A percentile compares a stretch with the other conserved stretches of the same genome.
phyloP scores from a whole-genome alignment of 2,888 invertebrate genomes.

The Sphaerophoria taeniata region DNA sequence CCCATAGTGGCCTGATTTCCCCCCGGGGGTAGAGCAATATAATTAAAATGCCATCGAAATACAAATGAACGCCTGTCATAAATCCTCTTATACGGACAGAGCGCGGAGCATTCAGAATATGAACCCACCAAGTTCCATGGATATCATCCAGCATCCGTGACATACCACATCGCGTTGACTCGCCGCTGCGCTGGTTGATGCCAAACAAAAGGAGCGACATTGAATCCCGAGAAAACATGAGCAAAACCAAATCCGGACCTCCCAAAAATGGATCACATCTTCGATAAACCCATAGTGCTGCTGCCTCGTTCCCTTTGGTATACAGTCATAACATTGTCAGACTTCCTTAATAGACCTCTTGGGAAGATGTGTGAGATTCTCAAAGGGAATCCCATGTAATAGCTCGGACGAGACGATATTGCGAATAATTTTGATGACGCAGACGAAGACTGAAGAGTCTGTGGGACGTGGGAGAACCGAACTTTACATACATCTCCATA shows the following conservation, averaged over 20 bases:
- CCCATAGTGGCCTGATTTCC: slow-evolving; percentile 73
- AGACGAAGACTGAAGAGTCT: neutral
- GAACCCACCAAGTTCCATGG: slow-evolving; percentile 7
- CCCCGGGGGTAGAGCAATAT: slow-evolving; percentile 74
- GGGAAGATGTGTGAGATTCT: slow-evolving; percentile 69
- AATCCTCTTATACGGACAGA: slow-evolving; percentile 73
- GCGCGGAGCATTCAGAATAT: too few relatives aligned
- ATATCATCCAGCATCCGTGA: slow-evolving; percentile 61
- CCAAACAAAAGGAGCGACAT: slow-evolving; percentile 60
- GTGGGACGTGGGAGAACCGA: slow-evolving; percentile 24
- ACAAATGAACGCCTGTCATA: slow-evolving; percentile 75
- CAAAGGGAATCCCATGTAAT: slow-evolving; percentile 71
- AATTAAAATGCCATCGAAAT: slow-evolving; percentile 75
- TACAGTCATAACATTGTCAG: slow-evolving; percentile 6
- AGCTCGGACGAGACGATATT: slow-evolving; percentile 25
- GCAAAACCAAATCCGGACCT: slow-evolving; percentile 70
- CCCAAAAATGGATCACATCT: slow-evolving; percentile 74
- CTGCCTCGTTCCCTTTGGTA: slow-evolving; percentile 55
- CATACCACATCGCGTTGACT: slow-evolving; percentile 63
- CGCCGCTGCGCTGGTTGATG: slow-evolving; percentile 2
- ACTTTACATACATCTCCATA: slow-evolving; percentile 69
- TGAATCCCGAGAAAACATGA: slow-evolving; percentile 57
- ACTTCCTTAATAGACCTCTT: slow-evolving; percentile 63
- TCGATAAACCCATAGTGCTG: slow-evolving; percentile 31
- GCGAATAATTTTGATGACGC: neutral